Evolutionary conservation across 1,140 invertebrate species (phyloP), one percentile per base, ranked within the genome.

Genomic region (Drosophila repletoides): DNA sequence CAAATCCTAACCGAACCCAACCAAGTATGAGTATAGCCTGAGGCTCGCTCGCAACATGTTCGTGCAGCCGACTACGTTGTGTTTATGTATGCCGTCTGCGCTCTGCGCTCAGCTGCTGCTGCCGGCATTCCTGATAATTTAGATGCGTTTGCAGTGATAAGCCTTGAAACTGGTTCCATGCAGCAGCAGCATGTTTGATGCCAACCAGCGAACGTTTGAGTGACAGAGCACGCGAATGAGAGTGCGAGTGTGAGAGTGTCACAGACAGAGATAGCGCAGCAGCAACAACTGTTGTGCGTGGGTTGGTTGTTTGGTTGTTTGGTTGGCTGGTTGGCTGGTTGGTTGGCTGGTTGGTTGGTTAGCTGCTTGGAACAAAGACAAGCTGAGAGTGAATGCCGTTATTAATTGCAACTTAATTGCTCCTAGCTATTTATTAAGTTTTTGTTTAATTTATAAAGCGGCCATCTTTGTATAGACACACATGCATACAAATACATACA

Each of bases 381-480:
- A n/a, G n/a, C n/a, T n/a, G n/a, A n/a, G n/a, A n/a, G n/a, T n/a
- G n/a, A 60, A 70, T 63, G 61, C 70, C 76, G 52, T 84, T 86
- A 86, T 84, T 80, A 86, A 86, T 86, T 86, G 80, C 80, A 86
- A 76, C 76, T 69, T 55, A 36, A 72, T 73, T 41, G 76, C 80
- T 72, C 52, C 41, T 36, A 86, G 79, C 80, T 84, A 86, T 84
- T 84, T 86, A 86, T 72, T 71, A 75, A 72, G 55, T 67, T 75
- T 75, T 75, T 75, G 72, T 75, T 75, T 75, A 66, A 75, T 71
- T 75, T 75, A 71, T 71, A 75, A 70, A 64, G 53, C 59, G 67
- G 45, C 43, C 59, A 63, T 58, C 41, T 58, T 26, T 55, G 52
- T 34, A 34, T 12, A 28, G n/a, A 21, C 26, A n/a, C n/a, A n/a